These are phyloP conservation scores for Scleropages formosus DNA, from an alignment of 2,797 vertebrate species.

Conservation along the genomic window DNA sequence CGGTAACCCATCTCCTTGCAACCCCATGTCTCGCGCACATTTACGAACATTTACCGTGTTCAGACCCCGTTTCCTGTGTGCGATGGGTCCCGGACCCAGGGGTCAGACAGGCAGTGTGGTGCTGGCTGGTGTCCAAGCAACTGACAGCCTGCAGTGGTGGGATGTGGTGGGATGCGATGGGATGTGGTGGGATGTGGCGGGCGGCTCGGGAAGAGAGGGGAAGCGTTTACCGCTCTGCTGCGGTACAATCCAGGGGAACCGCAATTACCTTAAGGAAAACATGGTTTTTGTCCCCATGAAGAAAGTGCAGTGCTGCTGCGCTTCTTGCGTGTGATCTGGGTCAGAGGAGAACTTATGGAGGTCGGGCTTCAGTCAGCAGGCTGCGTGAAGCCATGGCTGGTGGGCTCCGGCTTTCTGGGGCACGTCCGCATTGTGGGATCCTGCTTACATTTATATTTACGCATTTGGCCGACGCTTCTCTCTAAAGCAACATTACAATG, in stretches of 20 bases:
- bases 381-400: background rate
- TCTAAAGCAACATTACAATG: no score
- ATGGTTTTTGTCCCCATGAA: background rate
- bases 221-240: background rate
- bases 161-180: background rate
- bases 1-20: background rate
- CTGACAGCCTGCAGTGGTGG: slow-evolving; percentile 21
- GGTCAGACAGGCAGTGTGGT: background rate
- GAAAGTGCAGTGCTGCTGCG: background rate
- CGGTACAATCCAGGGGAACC: background rate
- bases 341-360: background rate
- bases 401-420: background rate
- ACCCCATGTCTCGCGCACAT: background rate
- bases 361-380: background rate
- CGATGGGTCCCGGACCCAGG: slow-evolving; percentile 18
- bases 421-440: no score
- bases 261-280: background rate
- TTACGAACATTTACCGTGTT: slow-evolving; percentile 23
- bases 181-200: background rate
- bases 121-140: background rate
- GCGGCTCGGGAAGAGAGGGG: background rate
- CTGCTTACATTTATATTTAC: no score
- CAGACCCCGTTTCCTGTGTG: slow-evolving; percentile 13
- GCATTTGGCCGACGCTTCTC: no score
- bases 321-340: background rate